Conservation (phyloP, 1,140 invertebrate genomes). For the Brachionus asplanchnoidis region DNA sequence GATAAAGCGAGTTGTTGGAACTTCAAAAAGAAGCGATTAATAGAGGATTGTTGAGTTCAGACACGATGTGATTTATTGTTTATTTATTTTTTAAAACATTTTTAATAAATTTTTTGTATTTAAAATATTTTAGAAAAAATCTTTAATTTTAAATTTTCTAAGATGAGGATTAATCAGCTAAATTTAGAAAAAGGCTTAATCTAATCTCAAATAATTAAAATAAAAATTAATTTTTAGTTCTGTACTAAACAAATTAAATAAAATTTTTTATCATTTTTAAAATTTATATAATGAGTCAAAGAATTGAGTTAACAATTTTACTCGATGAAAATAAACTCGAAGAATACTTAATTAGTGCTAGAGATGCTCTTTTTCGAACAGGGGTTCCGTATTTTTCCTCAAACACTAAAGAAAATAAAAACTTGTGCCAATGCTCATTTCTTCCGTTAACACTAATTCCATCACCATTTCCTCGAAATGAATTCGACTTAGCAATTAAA, state of each 20-base stretch:
- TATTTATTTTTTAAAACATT: not conserved
- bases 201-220: too few relatives aligned
- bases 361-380: not conserved
- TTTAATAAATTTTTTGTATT: not conserved
- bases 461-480: not conserved
- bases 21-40: conserved; percentile 12
- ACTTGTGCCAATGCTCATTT: not conserved
- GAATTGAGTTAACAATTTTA: not conserved
- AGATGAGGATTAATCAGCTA: too few relatives aligned
- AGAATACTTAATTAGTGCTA: not conserved
- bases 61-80: not conserved
- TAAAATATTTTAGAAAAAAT: not conserved
- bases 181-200: too few relatives aligned
- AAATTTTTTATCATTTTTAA: not conserved
- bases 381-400: not conserved
- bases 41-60: not conserved
- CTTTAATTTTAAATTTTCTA: too few relatives aligned
- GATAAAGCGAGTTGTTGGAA: conserved; percentile 1
- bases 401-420: not conserved
- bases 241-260: not conserved
- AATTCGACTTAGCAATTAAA: not conserved
- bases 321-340: not conserved
- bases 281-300: not conserved
- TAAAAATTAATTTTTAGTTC: too few relatives aligned
- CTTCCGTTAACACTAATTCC: not conserved